phyloP scores from a whole-genome alignment of 2,797 vertebrate species.

The Mus spretus region DNA sequence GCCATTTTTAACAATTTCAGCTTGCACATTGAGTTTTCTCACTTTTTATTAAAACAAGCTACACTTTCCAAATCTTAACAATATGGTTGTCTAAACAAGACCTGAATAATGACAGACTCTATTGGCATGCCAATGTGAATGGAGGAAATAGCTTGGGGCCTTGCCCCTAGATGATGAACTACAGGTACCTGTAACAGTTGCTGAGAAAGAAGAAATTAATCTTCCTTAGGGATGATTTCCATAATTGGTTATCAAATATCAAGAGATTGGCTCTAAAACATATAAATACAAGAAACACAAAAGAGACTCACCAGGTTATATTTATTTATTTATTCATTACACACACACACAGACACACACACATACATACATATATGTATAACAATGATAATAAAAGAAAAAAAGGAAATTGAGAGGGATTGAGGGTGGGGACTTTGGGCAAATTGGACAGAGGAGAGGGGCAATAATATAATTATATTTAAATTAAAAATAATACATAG shows the following conservation, averaged over 20 bases:
- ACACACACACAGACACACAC: too few species aligned
- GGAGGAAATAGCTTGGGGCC: not conserved
- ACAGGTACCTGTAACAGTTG: not conserved
- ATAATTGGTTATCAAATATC: not conserved
- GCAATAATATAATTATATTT: not conserved
- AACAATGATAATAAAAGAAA: not conserved
- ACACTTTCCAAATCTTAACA: not conserved
- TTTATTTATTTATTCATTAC: not conserved
- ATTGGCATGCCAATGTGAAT: not conserved
- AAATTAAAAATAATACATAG: not conserved
- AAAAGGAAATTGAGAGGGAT: not conserved
- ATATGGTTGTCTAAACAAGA: not conserved
- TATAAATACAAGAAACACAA: not conserved
- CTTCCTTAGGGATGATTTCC: not conserved
- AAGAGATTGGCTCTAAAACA: not conserved
- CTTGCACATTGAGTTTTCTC: not conserved
- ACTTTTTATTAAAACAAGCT: not conserved
- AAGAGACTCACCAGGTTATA: not conserved
- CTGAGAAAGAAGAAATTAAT: not conserved
- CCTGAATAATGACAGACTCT: not conserved
- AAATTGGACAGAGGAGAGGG: not conserved
- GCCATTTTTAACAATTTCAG: not conserved
- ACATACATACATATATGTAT: too few species aligned
- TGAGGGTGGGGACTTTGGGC: not conserved
- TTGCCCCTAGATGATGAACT: not conserved